Evolutionary conservation across 2,888 invertebrate species (phyloP), one percentile per base, ranked within the genome.

Genomic region (Lepidonotus clava): DNA sequence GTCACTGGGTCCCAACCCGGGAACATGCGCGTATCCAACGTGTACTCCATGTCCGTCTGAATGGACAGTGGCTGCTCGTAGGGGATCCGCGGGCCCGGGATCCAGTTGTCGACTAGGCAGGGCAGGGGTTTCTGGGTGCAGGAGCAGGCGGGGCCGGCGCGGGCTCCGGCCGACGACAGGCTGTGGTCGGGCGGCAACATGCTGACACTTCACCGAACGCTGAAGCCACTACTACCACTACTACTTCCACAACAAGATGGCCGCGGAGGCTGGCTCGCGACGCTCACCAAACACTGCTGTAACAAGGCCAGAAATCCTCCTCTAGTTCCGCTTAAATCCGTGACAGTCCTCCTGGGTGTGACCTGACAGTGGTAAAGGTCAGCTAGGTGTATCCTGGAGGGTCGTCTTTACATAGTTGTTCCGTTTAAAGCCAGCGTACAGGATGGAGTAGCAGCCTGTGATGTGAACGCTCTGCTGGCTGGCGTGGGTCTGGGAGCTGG

Each of bases 31-130:
- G 41, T 56, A 28, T 83, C 83, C 34, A 83, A 11, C 1, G 53
- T 56, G 38, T 83, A 83, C 38, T 83, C 83, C 56, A 83, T 83
- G 83, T 83, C 56, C 21, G 83, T 83, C 8, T 83, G 83, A 18
- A 83, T 56, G 21, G 56, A 34, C 53, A 83, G 83, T 6, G 83
- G 83, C 83, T 83, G 83, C 34, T 56, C 56, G 56, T 56, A 83
- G 11, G 83, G 83, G 8, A 83, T 34, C 8, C 32, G 28, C 11
- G 6, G 4, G 18, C 41, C 53, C 5, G 53, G 53, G 14, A 51
- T 38, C 83, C 83, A 56, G n/a, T 21, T 51, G 18, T 56, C 83
- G 32, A 83, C 83, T 2, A 83, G 32, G 34, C 83, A 83, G 11
- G 83, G 83, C 34, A 56, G 36, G 38, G 83, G 53, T 34, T 56